Base-by-base conservation (phyloP, 1,140 invertebrate genomes). In the Halesus radiatus region DNA sequence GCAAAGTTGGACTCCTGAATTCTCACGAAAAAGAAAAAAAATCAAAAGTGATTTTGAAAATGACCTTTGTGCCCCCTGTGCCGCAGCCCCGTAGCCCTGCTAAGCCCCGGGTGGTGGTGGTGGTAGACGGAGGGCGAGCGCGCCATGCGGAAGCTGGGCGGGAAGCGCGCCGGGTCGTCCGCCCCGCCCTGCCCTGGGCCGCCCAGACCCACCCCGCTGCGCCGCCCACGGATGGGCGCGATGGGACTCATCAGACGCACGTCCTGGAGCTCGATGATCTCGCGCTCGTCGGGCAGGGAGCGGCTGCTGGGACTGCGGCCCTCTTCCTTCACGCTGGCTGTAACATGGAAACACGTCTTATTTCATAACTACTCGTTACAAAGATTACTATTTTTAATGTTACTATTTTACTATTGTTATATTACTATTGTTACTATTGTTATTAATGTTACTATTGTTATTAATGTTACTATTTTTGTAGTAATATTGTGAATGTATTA, bases 191-290 rank as follows among this genome's bases (percentile, higher is more conserved):
- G 37, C 10, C 22, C 70, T 3, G 5, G 15, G 1, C 4, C 18
- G 22, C 18, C 18, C 16, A 64, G 76, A n/a, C 77, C 53, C 78
- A 84, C 86, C 79, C 86, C 85, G 54, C 87, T 83, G 52, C 85
- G 87, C 80, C 91, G 90, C 85, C 93, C 93, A 64, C 95, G 91
- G 77, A 97, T 93, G 56, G 95, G 95, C 45, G 95, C 93, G 83
- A 96, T 93, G 13, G 96, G 96, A 66, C 95, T 96, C 91, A 96
- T 92, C 22, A 74, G 70, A 84, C 94, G 88, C 7, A 96, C 90
- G 85, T 96, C 95, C 86, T 96, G 93, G 37, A 96, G 89, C 85
- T 96, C 94, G 78, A 96, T 96, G 52, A 94, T 94, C 83, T 94
- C 93, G 3, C 82, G 76, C 58, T 83, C 79, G 18, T 80, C 80